Base-by-base conservation (phyloP, 2,797 vertebrate species). In the Naso thynnoides region DNA sequence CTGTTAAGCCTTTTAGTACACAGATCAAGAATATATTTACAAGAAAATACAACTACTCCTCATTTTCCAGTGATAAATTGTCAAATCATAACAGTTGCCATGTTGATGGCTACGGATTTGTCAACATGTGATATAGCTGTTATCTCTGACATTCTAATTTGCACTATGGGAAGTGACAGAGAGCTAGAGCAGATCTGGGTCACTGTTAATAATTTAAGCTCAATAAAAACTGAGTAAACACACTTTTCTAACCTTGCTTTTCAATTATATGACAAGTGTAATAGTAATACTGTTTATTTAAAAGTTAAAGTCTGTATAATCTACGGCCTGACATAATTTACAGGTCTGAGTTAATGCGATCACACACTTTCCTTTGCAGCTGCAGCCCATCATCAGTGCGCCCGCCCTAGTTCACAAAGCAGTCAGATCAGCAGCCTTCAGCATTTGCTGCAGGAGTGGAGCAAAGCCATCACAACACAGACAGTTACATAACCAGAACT, bases 401-500 rank as follows among this genome's bases (percentile, higher is more conserved):
- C 42, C 27, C 38, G 21, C 61, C 58, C 0, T 44, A 82, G 64
- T 79, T 86, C 63, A 84, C 38, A 71, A 62, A 81, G 64, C 63
- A 23, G 65, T 55, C 79, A 59, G 53, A 79, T 76, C 72, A 86
- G 85, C 80, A 57, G 71, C 82, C 57, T 58, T 72, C 49, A 78
- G 76, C 63, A 7, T 74, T 79, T 77, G 64, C 66, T 85, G 83
- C 79, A 65, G 79, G 26, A 71, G 85, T 70, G 58, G 52, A 83
- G 82, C 21, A 75, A 83, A 86, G 81, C 74, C 79, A 79, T 79
- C 73, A 68, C 53, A 78, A 76, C 72, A 77, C 78, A 89, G 86
- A 89, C 84, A 0, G 76, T 91, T 92, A 88, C 81, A 79, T 87
- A 91, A 92, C 19, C 48, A 4, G 33, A 55, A 79, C 61, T 82